These are phyloP conservation scores for Drosophila athabasca DNA, from an alignment of 1,140 invertebrate genomes.

Conservation along the genomic window DNA sequence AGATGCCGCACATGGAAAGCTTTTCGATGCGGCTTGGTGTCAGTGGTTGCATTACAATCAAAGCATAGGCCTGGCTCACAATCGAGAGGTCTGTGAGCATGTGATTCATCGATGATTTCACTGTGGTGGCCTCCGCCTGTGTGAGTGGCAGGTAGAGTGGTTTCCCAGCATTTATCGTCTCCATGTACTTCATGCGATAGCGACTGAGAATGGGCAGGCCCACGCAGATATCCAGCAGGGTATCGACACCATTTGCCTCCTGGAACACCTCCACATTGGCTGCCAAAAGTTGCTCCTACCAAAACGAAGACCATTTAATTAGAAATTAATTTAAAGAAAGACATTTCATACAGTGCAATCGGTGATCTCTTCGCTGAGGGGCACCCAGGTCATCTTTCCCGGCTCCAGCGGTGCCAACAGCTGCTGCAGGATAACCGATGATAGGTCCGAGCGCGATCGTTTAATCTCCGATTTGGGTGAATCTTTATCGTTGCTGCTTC, in stretches of 20 bases:
- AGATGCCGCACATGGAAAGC: constrained; percentile 90
- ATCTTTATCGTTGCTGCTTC: constrained; percentile 85
- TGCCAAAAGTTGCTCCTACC: constrained; percentile 85
- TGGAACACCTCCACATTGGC: constrained; percentile 86
- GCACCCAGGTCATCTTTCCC: constrained; percentile 79
- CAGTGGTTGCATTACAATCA: constrained; percentile 92
- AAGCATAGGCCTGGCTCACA: constrained; percentile 91
- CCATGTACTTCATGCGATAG: constrained; percentile 75
- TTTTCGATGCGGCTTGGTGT: constrained; percentile 91
- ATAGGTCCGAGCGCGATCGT: constrained; percentile 86
- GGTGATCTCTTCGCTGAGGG: constrained; percentile 75
- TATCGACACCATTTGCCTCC: constrained; percentile 77
- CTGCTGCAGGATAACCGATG: constrained; percentile 87
- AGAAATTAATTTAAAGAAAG: neutral
- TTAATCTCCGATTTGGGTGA: constrained; percentile 85
- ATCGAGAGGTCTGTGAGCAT: constrained; percentile 94
- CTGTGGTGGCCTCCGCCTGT: constrained; percentile 67
- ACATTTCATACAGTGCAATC: constrained; percentile 71
- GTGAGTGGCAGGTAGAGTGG: constrained; percentile 74
- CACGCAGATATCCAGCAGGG: constrained; percentile 72
- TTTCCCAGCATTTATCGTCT: constrained; percentile 69
- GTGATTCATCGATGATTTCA: constrained; percentile 83
- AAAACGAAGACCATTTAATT: constrained; percentile 12
- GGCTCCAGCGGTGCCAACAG: constrained; percentile 86
- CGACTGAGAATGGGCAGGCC: constrained; percentile 72